Conservation (phyloP, 1,140 invertebrate species). For the Drosophila sp. region DNA sequence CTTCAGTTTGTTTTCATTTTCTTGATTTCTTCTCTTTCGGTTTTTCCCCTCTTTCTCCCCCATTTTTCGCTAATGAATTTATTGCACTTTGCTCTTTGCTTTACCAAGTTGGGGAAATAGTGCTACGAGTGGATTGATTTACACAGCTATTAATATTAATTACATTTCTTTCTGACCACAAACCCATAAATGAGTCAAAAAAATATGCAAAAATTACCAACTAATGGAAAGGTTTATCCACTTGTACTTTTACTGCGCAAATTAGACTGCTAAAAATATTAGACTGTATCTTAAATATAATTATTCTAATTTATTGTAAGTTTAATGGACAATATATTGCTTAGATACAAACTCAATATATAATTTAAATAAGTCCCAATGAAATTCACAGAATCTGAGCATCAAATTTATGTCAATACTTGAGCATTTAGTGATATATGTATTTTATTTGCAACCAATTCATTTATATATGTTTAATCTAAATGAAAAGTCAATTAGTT, state of each 20-base stretch:
- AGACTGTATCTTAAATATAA: too few relatives aligned
- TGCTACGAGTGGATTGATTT: conserved; percentile 39
- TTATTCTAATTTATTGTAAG: too few relatives aligned
- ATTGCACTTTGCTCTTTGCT: conserved; percentile 56
- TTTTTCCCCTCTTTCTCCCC: conserved; percentile 1
- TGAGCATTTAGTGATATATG: too few relatives aligned
- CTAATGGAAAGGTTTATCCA: neutral
- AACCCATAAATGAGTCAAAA: conserved; percentile 10
- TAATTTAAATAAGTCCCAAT: too few relatives aligned
- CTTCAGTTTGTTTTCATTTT: conserved; percentile 41
- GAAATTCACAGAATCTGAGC: too few relatives aligned
- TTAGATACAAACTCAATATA: too few relatives aligned
- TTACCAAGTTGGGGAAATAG: conserved; percentile 22
- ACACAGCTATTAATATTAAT: conserved; percentile 46
- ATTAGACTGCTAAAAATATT: too few relatives aligned
- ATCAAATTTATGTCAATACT: too few relatives aligned
- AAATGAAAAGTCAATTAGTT: too few relatives aligned
- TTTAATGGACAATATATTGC: too few relatives aligned
- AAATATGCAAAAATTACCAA: conserved; percentile 18
- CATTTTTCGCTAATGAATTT: conserved; percentile 76
- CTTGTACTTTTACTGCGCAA: neutral
- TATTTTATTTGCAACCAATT: too few relatives aligned
- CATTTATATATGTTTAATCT: too few relatives aligned
- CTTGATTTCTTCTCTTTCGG: conserved; percentile 26
- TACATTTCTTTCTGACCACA: conserved; percentile 11